A percentile compares a stretch with the other conserved stretches of the same genome.
These are phyloP conservation scores for Pelosia muscerda DNA, from an alignment of 2,888 invertebrate genomes.

Conservation along the genomic window DNA sequence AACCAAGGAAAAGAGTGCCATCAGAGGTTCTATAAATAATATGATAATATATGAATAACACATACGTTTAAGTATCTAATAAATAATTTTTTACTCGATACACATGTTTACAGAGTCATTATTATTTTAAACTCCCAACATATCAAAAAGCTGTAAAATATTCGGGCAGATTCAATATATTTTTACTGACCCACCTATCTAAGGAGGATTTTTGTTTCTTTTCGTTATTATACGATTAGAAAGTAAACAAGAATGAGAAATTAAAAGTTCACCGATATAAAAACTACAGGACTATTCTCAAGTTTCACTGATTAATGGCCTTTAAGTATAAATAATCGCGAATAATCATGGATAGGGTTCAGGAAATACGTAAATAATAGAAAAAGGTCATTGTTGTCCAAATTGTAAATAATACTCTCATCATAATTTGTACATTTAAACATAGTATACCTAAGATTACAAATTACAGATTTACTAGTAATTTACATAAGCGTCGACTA, in stretches of 20 bases:
- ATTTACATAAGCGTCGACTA: background rate
- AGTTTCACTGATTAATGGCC: too few species aligned
- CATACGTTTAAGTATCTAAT: background rate
- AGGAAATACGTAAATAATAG: background rate
- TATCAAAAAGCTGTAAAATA: too few species aligned
- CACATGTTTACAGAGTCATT: background rate
- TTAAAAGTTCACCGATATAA: too few species aligned
- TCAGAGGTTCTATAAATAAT: slow-evolving; percentile 37
- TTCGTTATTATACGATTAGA: too few species aligned
- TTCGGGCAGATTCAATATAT: too few species aligned
- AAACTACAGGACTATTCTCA: too few species aligned
- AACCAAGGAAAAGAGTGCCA: slow-evolving; percentile 85
- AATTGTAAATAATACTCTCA: background rate
- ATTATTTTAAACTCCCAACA: background rate
- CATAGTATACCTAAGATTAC: too few species aligned
- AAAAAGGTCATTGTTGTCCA: background rate
- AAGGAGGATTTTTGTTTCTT: too few species aligned
- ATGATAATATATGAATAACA: background rate
- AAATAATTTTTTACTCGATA: background rate
- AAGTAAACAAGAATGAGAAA: too few species aligned
- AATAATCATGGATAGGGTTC: background rate
- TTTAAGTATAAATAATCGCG: too few species aligned
- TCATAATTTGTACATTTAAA: slow-evolving; percentile 1
- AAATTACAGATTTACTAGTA: background rate
- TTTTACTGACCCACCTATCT: too few species aligned